Evolutionary conservation across 2,888 invertebrate species (phyloP).

Genomic region (Rotaria magnacalcarata): DNA sequence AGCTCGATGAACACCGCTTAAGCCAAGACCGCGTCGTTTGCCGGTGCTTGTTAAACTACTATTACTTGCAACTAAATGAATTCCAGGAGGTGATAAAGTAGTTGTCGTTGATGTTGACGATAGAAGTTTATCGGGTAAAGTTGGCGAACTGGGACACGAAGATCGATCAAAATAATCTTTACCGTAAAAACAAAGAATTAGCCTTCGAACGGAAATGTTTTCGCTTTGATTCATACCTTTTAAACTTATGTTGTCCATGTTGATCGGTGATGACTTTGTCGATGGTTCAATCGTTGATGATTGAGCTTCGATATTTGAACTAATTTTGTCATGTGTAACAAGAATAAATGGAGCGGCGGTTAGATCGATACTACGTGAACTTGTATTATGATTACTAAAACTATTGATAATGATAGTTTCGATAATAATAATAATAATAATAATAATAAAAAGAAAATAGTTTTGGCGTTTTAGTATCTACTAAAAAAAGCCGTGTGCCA

Average conservation of each 20-base stretch:
- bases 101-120: not conserved
- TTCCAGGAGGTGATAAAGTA: not conserved
- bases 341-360: not conserved
- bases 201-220: too few relatives aligned
- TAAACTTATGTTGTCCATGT: constrained; percentile 35
- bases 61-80: not conserved
- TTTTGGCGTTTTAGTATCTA: not conserved
- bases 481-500: not conserved
- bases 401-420: not conserved
- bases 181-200: not conserved
- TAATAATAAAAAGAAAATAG: not conserved
- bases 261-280: not conserved
- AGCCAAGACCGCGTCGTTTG: not conserved
- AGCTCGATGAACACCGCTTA: not conserved
- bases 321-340: not conserved
- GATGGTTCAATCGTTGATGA: not conserved
- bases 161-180: not conserved
- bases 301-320: not conserved
- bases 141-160: constrained; percentile 22
- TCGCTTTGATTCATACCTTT: not conserved
- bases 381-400: not conserved
- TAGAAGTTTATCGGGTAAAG: not conserved
- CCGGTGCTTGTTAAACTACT: not conserved
- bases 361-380: not conserved
- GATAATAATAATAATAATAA: not conserved